phyloP scores from a whole-genome alignment of 1,140 invertebrate species.

The Cyrtorhinus lividipennis region DNA sequence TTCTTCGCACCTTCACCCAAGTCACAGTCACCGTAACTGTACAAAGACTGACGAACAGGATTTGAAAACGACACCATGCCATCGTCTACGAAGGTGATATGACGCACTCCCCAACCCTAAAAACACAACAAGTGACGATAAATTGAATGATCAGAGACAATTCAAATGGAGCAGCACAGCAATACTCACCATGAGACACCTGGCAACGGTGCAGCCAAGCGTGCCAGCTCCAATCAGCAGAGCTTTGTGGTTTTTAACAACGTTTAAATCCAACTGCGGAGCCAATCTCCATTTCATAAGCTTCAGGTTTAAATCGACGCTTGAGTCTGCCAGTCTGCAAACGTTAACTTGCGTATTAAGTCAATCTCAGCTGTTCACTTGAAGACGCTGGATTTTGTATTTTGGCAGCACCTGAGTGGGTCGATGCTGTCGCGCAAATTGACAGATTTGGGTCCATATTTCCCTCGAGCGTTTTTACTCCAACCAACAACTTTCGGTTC shows the following conservation, averaged over 20 bases:
- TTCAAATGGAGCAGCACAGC: background rate
- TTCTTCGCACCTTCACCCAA: conserved; percentile 30
- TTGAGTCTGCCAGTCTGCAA: conserved; percentile 70
- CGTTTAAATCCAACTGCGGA: conserved; percentile 75
- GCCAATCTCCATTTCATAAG: conserved; percentile 95
- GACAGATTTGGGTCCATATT: conserved; percentile 68
- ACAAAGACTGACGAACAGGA: conserved; percentile 89
- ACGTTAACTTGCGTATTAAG: no score
- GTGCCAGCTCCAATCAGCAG: conserved; percentile 93
- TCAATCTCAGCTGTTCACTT: no score
- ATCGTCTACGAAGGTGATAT: conserved; percentile 87
- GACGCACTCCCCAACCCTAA: conserved; percentile 85
- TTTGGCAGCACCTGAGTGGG: conserved; percentile 38
- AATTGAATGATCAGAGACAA: background rate
- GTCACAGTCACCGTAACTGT: conserved; percentile 67
- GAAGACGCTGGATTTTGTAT: no score
- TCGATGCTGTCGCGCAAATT: conserved; percentile 77
- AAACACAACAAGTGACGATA: conserved; percentile 24
- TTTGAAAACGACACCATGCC: conserved; percentile 89
- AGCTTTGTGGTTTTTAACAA: conserved; percentile 64
- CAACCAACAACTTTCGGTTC: conserved; percentile 60
- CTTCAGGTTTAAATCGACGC: conserved; percentile 87
- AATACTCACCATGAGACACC: conserved; percentile 59
- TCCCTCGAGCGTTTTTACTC: conserved; percentile 75
- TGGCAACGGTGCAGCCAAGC: conserved; percentile 89